Conservation (phyloP, 1,140 invertebrate genomes). For the Acromyrmex echinatior region DNA sequence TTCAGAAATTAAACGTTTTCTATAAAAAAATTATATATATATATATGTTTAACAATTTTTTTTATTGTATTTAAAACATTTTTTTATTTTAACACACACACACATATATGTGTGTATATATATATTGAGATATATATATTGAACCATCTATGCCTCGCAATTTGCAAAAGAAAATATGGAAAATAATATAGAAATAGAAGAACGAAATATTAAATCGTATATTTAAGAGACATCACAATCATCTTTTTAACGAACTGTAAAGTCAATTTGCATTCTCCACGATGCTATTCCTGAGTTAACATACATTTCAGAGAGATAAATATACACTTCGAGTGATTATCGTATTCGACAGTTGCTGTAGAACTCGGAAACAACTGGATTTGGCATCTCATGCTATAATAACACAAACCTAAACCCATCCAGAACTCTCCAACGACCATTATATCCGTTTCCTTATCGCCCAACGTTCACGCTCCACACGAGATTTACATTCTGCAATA, state of each 20-base stretch:
- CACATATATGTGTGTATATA: too few relatives aligned
- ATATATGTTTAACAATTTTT: too few relatives aligned
- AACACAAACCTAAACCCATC: constrained; percentile 35
- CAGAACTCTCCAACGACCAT: constrained; percentile 42
- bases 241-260: background rate
- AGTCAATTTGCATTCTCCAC: background rate
- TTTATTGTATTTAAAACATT: too few relatives aligned
- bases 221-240: background rate
- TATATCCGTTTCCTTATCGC: constrained; percentile 55
- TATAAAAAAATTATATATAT: too few relatives aligned
- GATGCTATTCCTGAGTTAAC: background rate
- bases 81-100: too few relatives aligned
- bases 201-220: background rate
- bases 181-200: background rate
- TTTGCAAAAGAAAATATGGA: background rate
- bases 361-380: constrained; percentile 56
- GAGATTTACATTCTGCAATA: constrained; percentile 48
- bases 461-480: constrained; percentile 28
- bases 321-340: constrained; percentile 22
- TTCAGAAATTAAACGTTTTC: too few relatives aligned
- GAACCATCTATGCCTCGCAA: background rate
- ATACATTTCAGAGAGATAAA: background rate
- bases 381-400: constrained; percentile 43
- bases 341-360: constrained; percentile 37
- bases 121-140: too few relatives aligned